These are phyloP conservation scores for Andrena cerasifolii DNA, from an alignment of 1,140 invertebrate genomes.

Conservation along the genomic window DNA sequence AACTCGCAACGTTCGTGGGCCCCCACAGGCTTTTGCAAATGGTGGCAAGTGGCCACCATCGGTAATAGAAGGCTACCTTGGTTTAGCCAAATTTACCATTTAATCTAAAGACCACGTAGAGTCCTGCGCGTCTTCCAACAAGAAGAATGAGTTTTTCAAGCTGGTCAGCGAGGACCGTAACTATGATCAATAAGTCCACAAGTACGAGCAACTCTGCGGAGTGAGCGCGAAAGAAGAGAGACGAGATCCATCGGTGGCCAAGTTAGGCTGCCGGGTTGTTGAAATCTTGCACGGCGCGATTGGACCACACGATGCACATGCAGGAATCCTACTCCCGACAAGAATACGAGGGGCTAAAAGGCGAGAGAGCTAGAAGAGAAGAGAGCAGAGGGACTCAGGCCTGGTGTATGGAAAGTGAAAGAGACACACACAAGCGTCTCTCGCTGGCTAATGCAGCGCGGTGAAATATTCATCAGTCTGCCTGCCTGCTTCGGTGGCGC, in stretches of 20 bases:
- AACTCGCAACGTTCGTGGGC: too few relatives aligned
- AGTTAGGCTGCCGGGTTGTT: conserved; percentile 10
- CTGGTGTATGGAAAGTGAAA: conserved; percentile 73
- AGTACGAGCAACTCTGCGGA: too few relatives aligned
- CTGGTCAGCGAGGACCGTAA: too few relatives aligned
- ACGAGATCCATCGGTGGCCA: background rate
- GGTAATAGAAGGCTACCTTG: too few relatives aligned
- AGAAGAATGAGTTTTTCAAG: too few relatives aligned
- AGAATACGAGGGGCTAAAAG: conserved; percentile 39
- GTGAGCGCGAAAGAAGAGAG: background rate
- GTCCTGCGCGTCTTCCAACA: too few relatives aligned
- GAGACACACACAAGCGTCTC: conserved; percentile 76
- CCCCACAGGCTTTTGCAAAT: too few relatives aligned
- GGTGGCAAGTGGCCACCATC: too few relatives aligned
- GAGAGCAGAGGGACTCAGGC: conserved; percentile 19
- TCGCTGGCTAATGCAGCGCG: conserved; percentile 78
- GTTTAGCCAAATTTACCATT: too few relatives aligned
- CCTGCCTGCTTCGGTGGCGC: conserved; percentile 75
- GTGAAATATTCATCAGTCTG: conserved; percentile 82
- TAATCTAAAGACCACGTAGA: too few relatives aligned
- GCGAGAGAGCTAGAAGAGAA: conserved; percentile 3
- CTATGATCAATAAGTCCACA: too few relatives aligned
- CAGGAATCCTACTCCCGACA: conserved; percentile 51
- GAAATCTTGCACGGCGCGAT: background rate
- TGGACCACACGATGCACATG: conserved; percentile 30